Percentiles rank a stretch among this genome's conserved stretches.
phyloP scores from a whole-genome alignment of 2,113 vertebrate genomes.

The Balaenoptera acutorostrata region DNA sequence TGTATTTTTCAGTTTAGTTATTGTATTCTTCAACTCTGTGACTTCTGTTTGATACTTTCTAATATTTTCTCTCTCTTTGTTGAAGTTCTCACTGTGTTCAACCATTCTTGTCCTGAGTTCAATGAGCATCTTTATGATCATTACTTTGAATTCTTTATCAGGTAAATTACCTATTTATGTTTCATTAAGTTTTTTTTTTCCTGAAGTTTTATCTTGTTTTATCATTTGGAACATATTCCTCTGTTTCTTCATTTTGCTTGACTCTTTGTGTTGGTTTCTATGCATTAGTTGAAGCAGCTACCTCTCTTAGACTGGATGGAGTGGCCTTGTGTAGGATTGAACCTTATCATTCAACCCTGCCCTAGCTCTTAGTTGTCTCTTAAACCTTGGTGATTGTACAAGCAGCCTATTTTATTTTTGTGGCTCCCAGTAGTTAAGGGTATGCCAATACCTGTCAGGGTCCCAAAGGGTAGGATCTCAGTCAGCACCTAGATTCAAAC shows the following conservation, averaged over 20 bases:
- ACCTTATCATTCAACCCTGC: background rate
- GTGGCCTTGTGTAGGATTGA: background rate
- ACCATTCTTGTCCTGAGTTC: background rate
- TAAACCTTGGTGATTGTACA: background rate
- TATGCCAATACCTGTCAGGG: background rate
- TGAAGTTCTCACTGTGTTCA: background rate
- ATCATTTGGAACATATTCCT: background rate
- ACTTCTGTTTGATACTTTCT: background rate
- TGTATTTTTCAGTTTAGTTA: background rate
- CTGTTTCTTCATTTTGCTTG: background rate
- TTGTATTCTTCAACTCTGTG: background rate
- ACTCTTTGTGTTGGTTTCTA: background rate
- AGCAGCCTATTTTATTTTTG: background rate
- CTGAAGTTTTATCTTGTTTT: background rate
- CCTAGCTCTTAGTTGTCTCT: background rate
- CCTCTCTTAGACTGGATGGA: background rate
- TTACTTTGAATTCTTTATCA: background rate
- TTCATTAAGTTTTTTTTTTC: background rate
- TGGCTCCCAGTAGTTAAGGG: background rate
- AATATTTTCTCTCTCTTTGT: background rate
- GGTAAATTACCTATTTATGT: background rate
- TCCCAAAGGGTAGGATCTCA: background rate
- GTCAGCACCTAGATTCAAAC: background rate
- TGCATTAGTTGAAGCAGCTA: background rate
- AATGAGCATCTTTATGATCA: background rate